Evolutionary conservation across 2,888 invertebrate species (phyloP).

Genomic region (Heliothis peltigera): DNA sequence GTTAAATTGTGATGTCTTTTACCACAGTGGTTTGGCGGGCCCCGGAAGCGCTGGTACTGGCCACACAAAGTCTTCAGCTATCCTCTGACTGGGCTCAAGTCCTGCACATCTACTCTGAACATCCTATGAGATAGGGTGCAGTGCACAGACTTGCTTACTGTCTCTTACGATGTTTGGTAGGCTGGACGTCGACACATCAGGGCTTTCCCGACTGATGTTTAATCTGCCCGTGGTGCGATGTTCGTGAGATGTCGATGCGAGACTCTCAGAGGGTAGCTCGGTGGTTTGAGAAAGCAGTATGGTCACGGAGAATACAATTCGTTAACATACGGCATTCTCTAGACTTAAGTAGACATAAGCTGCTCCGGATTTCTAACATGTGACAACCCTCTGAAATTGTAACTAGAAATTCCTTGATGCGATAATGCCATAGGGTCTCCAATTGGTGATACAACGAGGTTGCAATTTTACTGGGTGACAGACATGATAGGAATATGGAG

Average conservation of each 20-base stretch:
- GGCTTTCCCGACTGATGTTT: slow-evolving; percentile 52
- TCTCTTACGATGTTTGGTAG: slow-evolving; percentile 70
- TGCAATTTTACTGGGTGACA: slow-evolving; percentile 79
- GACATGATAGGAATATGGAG: slow-evolving; percentile 80
- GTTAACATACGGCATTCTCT: slow-evolving; percentile 85
- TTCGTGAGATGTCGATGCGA: slow-evolving; percentile 60
- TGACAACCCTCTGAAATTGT: slow-evolving; percentile 78
- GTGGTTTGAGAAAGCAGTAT: slow-evolving; percentile 83
- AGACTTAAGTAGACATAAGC: slow-evolving; percentile 84
- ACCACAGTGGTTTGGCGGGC: slow-evolving; percentile 76
- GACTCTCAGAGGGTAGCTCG: slow-evolving; percentile 80
- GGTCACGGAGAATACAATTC: slow-evolving; percentile 75
- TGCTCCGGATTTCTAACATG: slow-evolving; percentile 79
- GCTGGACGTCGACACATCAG: slow-evolving; percentile 61
- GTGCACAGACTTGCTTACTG: slow-evolving; percentile 53
- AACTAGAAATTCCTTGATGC: slow-evolving; percentile 59
- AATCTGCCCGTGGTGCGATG: slow-evolving; percentile 66
- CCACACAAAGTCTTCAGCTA: slow-evolving; percentile 77
- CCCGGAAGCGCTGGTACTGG: slow-evolving; percentile 75
- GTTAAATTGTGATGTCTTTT: slow-evolving; percentile 69
- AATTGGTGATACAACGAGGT: slow-evolving; percentile 59
- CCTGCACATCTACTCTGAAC: slow-evolving; percentile 64
- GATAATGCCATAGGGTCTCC: slow-evolving; percentile 19
- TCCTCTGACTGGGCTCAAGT: slow-evolving; percentile 78
- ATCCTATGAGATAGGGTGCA: slow-evolving; percentile 66